Conservation (phyloP, 2,888 invertebrate genomes). For the Meiosimyza decipiens region DNA sequence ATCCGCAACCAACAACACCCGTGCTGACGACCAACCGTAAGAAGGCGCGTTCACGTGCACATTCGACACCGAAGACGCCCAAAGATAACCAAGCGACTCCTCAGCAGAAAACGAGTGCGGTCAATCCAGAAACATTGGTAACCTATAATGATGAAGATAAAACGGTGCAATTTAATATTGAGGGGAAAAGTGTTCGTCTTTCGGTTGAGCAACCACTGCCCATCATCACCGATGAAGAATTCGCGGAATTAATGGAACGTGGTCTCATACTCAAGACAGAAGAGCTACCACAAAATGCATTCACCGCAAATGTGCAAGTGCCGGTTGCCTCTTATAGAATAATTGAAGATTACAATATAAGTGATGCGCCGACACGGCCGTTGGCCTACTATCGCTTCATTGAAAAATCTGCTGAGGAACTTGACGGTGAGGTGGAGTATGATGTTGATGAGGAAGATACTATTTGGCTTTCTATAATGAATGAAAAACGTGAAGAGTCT, state of each 20-base stretch:
- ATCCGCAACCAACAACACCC: conserved; percentile 75
- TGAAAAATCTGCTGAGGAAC: conserved; percentile 92
- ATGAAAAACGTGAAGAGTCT: conserved; percentile 81
- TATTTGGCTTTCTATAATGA: conserved; percentile 91
- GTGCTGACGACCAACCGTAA: conserved; percentile 74
- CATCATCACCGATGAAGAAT: conserved; percentile 77
- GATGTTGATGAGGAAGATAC: conserved; percentile 99
- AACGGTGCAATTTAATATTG: conserved; percentile 88
- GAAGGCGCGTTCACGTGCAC: conserved; percentile 70
- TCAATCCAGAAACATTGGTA: conserved; percentile 66
- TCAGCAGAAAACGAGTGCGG: conserved; percentile 36
- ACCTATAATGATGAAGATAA: conserved; percentile 87
- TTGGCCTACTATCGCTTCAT: conserved; percentile 94
- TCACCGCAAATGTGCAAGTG: conserved; percentile 70
- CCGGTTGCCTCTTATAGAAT: conserved; percentile 79
- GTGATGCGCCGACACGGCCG: conserved; percentile 85
- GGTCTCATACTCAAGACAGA: conserved; percentile 63
- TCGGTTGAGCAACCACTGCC: conserved; percentile 76
- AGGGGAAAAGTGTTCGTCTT: conserved; percentile 79
- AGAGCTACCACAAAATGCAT: conserved; percentile 58
- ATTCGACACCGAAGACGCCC: conserved; percentile 65
- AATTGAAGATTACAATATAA: conserved; percentile 81
- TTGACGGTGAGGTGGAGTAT: conserved; percentile 94
- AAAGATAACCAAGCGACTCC: conserved; percentile 48
- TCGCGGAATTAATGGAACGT: conserved; percentile 57